Evolutionary conservation across 2,113 vertebrate genomes (phyloP), one percentile per base, ranked within the genome.

Genomic region (Corvus moneduloides): DNA sequence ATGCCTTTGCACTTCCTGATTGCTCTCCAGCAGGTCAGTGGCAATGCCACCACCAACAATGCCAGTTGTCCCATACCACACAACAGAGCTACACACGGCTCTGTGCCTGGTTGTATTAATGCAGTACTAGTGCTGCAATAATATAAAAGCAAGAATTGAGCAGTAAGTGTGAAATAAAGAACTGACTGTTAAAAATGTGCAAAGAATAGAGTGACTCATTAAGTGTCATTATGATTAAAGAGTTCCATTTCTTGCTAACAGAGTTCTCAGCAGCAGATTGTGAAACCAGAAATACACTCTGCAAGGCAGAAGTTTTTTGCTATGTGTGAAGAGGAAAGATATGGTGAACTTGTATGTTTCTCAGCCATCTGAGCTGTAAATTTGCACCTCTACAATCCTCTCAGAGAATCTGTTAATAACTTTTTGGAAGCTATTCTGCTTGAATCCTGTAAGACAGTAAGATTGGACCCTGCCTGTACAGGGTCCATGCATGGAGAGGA

Each of bases 181-280:
- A 94, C 94, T 84, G 95, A 92, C 90, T 81, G 95, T 86, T 95
- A 93, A 90, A 97, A 90, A 95, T 93, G 89, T 96, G 95, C 89
- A 95, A 94, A 95, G 90, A 96, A 94, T 93, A 55, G 90, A 95
- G 75, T 93, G 96, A 94, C 90, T 97, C 92, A 94, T 96, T 97
- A 95, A 93, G 87, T 96, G 88, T 96, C 93, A 94, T 96, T 97
- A 96, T 90, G 88, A 96, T 90, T 92, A 97, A 97, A 96, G 92
- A 94, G 89, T 87, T 92, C 89, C 93, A 93, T 91, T 96, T 94
- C 94, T 89, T 86, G 96, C 73, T 96, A 97, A 97, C 94, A 96
- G 79, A 93, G 92, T 96, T 95, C 96, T 95, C 95, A 55, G 86
- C 91, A 96, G 95, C 96, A 97, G 97, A 97, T 97, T 97, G 96